Base-by-base conservation (phyloP, 2,797 vertebrate genomes). In the Microctenopoma lineatum region DNA sequence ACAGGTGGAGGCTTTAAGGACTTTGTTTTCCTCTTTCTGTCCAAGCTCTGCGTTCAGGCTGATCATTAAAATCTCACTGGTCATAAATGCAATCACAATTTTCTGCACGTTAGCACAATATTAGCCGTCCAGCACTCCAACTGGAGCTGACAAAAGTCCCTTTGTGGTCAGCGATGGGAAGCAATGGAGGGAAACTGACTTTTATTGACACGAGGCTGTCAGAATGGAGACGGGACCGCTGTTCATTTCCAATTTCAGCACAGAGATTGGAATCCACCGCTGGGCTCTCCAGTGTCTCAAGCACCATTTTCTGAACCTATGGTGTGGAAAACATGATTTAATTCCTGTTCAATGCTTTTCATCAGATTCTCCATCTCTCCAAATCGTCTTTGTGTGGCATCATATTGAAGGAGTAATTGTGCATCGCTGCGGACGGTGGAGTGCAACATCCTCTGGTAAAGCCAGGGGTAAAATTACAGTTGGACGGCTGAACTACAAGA, bases 321-420 rank as follows among this genome's bases (percentile, higher is more conserved):
- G 89, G 86, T 89, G 90, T 92, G 89, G 90, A 92, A 91, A 92
- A 91, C 88, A 88, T 90, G 89, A 91, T 92, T 91, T 91, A 89
- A 91, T 90, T 92, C 90, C 88, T 88, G 90, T 90, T 90, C 91
- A 90, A 85, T 88, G 89, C 89, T 69, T 91, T 90, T 91, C 88
- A 91, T 90, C 90, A 90, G 83, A 89, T 84, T 86, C 88, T 87
- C 86, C 86, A 84, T 89, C 90, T 86, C 86, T 82, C 77, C 77
- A 86, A 87, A 89, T 88, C 81, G 76, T 86, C 90, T 88, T 87
- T 86, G 89, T 88, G 86, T 55, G 84, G 84, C 87, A 72, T 89
- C 85, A 73, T 86, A 86, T 84, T 87, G 87, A 79, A 76, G 86
- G 75, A 84, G 87, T 90, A 90, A 90, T 90, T 90, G 90, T 83